Percentiles rank a stretch among this genome's conserved stretches.
Conservation (phyloP, 2,113 vertebrate genomes). For the Phylloscopus whistleri region DNA sequence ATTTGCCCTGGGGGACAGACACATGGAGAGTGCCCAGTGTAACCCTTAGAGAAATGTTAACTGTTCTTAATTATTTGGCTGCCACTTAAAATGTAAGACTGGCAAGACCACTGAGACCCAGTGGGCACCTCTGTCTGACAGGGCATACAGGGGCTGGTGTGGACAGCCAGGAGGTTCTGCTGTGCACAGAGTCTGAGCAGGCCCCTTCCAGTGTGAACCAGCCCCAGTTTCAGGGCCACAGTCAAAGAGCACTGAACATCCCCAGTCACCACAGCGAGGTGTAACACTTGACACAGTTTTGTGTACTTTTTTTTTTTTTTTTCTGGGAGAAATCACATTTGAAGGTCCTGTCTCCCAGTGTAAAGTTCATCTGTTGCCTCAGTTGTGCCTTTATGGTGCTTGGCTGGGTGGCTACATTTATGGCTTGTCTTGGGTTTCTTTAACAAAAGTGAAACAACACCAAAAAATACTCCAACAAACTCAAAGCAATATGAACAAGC, state of each 20-base stretch:
- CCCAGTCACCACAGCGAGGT: neutral
- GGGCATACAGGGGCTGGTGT: accelerated
- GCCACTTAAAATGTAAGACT: accelerated
- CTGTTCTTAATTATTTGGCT: neutral
- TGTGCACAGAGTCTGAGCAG: neutral
- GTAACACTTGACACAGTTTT: neutral
- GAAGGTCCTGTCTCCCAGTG: neutral
- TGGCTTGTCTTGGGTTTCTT: neutral
- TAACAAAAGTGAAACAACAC: neutral
- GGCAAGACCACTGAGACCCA: accelerated
- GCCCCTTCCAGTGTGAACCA: neutral
- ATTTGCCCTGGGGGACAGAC: neutral
- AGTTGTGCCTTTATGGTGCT: neutral
- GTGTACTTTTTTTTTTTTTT: neutral
- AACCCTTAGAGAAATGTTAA: neutral
- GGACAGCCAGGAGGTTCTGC: neutral
- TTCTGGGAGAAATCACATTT: neutral
- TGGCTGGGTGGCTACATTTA: neutral
- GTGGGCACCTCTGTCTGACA: neutral
- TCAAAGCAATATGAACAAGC: neutral
- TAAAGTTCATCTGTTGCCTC: neutral
- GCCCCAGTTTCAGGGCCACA: neutral
- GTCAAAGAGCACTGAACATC: neutral
- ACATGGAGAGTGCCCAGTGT: neutral
- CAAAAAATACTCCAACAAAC: neutral